Base-by-base conservation (phyloP, 2,888 invertebrate species). In the Dryocosmus kuriphilus region DNA sequence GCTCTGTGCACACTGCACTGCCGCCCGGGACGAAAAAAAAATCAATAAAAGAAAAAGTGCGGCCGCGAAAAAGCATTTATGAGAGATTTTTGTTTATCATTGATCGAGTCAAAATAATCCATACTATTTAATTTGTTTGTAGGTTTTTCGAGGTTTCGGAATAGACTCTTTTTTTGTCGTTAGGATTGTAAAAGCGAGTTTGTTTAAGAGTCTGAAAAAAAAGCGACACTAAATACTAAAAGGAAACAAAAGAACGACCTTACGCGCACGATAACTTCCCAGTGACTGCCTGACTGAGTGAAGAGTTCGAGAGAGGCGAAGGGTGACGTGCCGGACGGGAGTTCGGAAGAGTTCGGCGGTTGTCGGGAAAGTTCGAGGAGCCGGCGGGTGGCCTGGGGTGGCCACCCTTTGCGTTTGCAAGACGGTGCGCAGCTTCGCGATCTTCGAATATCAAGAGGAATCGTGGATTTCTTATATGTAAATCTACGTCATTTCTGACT, bases 1-100 rank as follows among this genome's bases (percentile, higher is more conserved):
- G 86, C 86, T 85, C 82, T 84, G 80, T 83, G 76, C 81, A 79
- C 22, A 71, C 46, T 30, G 51, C 85, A 87, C 87, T 86, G 81
- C 87, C 89, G 87, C 88, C 88, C 89, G 88, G 86, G 88, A 89
- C 88, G 81, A 86, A 87, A 86, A 81, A 82, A 79, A 88, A 87
- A 88, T 87, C 85, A 88, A 89, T 85, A 87, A 88, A 89, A 87
- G 86, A 86, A 87, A 87, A 88, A 84, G n/a, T 86, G 86, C 85
- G 81, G 80, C 84, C 83, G 86, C 81, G 82, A 84, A 85, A 85
- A 82, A 85, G 87, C 88, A 89, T 89, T 87, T 86, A 88, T 84
- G 81, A 80, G 38, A 38, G 19, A 51, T 51, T 35, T 35, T 62
- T 57, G 73, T 46, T 79, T 62, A 60, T 79, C 51, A 46, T 41